Evolutionary conservation across 2,797 vertebrate genomes (phyloP).

Genomic region (Enteromius mattozi): DNA sequence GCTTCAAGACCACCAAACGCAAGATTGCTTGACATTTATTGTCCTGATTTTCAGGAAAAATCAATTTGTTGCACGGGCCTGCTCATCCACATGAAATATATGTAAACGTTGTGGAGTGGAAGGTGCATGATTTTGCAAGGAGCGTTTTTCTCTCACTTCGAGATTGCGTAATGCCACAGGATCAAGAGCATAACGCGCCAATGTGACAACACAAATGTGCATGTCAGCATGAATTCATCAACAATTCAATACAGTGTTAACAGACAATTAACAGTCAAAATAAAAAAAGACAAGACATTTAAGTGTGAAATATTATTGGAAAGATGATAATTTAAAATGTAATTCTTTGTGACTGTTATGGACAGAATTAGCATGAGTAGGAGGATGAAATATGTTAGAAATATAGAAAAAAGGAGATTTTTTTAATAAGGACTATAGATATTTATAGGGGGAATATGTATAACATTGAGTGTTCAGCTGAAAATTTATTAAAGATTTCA

Average conservation of each 20-base stretch:
- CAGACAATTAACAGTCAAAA: not conserved
- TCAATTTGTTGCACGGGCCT: not conserved
- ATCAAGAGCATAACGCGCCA: not conserved
- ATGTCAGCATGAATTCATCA: not conserved
- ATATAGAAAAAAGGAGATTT: no score
- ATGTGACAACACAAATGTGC: not conserved
- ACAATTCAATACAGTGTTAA: not conserved
- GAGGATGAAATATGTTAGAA: not conserved
- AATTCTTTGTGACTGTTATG: not conserved
- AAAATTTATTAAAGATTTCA: not conserved
- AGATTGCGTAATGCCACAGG: not conserved
- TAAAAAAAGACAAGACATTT: not conserved
- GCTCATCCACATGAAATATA: not conserved
- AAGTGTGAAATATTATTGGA: not conserved
- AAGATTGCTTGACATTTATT: not conserved
- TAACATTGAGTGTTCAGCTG: not conserved
- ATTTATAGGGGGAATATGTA: no score
- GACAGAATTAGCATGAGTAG: not conserved
- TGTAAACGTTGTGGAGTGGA: not conserved
- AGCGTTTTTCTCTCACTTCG: not conserved
- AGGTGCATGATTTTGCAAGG: not conserved
- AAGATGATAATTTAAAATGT: not conserved
- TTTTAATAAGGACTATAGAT: no score
- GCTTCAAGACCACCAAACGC: not conserved
- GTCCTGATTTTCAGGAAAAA: not conserved